These are phyloP conservation scores for Papilio polytes DNA, from an alignment of 1,140 invertebrate genomes.

Conservation along the genomic window DNA sequence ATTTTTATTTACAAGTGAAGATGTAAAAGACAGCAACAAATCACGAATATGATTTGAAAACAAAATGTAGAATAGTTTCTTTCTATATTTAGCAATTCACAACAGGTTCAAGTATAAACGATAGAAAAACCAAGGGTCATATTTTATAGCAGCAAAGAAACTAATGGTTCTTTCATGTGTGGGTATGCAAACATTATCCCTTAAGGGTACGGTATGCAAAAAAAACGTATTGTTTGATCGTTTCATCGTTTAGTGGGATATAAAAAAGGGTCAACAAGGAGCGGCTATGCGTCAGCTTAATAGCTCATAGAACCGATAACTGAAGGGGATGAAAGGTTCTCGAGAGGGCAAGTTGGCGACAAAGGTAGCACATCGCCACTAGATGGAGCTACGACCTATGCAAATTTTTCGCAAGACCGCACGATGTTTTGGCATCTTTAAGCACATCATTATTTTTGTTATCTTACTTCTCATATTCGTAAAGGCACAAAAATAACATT, in stretches of 20 bases:
- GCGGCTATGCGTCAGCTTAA: slow-evolving; percentile 19
- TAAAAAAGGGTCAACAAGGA: slow-evolving; percentile 25
- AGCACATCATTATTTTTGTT: neutral
- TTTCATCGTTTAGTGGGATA: neutral
- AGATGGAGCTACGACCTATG: slow-evolving; percentile 21
- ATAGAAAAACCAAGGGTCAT: neutral
- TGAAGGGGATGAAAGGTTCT: slow-evolving; percentile 19
- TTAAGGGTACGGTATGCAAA: neutral
- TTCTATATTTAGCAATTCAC: neutral
- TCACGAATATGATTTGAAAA: too few species aligned
- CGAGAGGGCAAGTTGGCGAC: neutral
- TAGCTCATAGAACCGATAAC: slow-evolving; percentile 21
- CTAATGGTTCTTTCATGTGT: neutral
- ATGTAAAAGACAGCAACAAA: too few species aligned
- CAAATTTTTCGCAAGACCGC: slow-evolving; percentile 4
- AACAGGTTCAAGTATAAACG: neutral
- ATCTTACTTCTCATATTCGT: neutral
- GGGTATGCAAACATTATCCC: neutral
- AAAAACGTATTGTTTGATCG: slow-evolving; percentile 21
- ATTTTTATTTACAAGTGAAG: neutral
- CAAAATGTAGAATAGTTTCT: neutral
- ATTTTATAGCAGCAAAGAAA: slow-evolving; percentile 11
- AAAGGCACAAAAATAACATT: neutral
- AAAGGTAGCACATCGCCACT: neutral
- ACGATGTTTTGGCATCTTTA: neutral